Evolutionary conservation across 1,140 invertebrate species (phyloP), one percentile per base, ranked within the genome.

Genomic region (Drosophila cardini): DNA sequence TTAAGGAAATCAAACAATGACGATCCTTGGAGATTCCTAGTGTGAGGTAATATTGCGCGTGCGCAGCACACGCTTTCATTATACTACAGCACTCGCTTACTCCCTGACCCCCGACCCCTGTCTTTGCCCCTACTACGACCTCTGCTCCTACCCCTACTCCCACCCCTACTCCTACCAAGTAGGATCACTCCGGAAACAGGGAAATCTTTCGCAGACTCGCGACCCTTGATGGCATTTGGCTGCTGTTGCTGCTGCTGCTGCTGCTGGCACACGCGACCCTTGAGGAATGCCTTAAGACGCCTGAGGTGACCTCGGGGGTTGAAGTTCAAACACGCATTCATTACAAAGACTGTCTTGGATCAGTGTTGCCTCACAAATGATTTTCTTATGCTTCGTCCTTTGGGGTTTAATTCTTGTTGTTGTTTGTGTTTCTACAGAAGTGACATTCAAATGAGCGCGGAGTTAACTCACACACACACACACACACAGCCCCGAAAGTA

Each of bases 11-110:
- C 69, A 68, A 79, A 86, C 83, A 86, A 86, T 73, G 64, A 64
- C 13, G 68, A 74, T 78, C 71, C 34, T 50, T 34, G 18, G 5
- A 50, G 70, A 38, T 50, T 26, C 11, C 21, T 26, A 46, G 78
- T 52, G 69, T 86, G 83, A 83, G 69, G 72, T 62, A 79, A 86
- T 76, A 55, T 87, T 86, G 76, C 83, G 83, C 83, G 83, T 86
- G 83, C 83, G 76, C 69, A 43, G 62, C 76, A 80, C 83, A 86
- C 83, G 83, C 83, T 86, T 76, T 79, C 82, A 72, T 82, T 86
- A 82, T 87, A 87, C 21, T 5, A 26, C 21, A 26, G 21, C 21
- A 26, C 21, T 26, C 21, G 21, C 21, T 26, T 26, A 5, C 21
- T 26, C 2, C 21, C 21, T 26, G 21, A 26, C 21, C 21, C 21